Base-by-base conservation (phyloP, 2,797 vertebrate genomes). In the Sebastes itinus region DNA sequence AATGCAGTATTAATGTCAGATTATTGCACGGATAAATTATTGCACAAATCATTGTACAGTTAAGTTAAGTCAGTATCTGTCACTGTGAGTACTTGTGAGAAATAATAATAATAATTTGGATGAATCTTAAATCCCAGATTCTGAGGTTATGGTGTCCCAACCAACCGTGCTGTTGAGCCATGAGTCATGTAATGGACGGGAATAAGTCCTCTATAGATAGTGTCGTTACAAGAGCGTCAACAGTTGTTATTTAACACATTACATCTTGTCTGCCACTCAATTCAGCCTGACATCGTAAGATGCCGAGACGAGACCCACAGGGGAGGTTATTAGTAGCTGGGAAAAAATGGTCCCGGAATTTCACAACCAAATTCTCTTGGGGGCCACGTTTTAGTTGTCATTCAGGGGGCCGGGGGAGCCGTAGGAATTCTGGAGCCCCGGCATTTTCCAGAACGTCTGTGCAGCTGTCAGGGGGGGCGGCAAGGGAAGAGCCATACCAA, bases 221-320 rank as follows among this genome's bases (percentile, higher is more conserved):
- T 58, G 28, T 46, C 9, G 22, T 59, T 32, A 46, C 55, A 58
- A 23, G 54, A 58, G 27, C 75, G 22, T 74, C 76, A 75, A 46
- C 87, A 80, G 89, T 86, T 87, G 89, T 72, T 78, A 28, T 82
- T 82, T 56, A 72, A 80, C 25, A 27, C 28, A 85, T 85, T 66
- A 54, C 76, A 77, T 75, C 71, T 54, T 3, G 68, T 65, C 84
- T 77, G 79, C 55, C 27, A 7, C 77, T 64, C 0, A 3, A 52
- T 73, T 61, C 46, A 14, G 68, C 63, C 27, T 83, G 68, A 58
- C 77, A 81, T 77, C 27, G 1, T 77, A 82, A 88, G 70, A 79
- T 28, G 77, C 59, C 11, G 28, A 77, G 81, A 83, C 69, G 0
- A 59, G 69, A 55, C 73, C 75, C 76, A 58, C 65, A 0, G 72